Percentiles rank a stretch among this genome's conserved stretches.
These are phyloP conservation scores for Sakesphorus luctuosus DNA, from an alignment of 2,113 vertebrate genomes.

Conservation along the genomic window DNA sequence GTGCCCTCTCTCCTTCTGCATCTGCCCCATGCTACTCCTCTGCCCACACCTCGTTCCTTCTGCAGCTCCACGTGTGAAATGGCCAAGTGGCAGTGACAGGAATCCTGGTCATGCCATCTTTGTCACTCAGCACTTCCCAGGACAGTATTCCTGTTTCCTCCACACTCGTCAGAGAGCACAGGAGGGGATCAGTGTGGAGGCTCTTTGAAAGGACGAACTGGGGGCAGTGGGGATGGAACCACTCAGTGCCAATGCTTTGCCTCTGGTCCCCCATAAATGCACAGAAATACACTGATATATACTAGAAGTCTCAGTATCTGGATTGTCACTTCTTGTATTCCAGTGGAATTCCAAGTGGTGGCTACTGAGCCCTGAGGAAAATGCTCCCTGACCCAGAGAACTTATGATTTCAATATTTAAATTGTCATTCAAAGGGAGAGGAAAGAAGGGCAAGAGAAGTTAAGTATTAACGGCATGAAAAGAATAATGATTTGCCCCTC, in stretches of 20 bases:
- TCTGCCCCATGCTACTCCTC: background rate
- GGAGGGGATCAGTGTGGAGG: background rate
- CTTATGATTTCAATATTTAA: background rate
- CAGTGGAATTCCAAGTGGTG: background rate
- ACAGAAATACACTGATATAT: accelerated
- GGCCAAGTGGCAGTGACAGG: background rate
- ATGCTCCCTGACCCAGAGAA: background rate
- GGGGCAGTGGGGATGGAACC: background rate
- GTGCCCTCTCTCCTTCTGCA: background rate
- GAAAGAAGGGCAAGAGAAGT: background rate
- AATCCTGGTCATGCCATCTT: background rate
- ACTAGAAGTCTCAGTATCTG: background rate
- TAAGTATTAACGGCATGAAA: background rate
- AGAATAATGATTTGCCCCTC: background rate
- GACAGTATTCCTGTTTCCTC: background rate
- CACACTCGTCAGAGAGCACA: background rate
- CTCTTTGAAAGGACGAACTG: background rate
- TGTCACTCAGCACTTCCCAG: background rate
- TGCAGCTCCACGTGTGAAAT: background rate
- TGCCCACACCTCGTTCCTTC: background rate
- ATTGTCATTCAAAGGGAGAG: background rate
- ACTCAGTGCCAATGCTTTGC: background rate
- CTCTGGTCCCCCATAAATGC: background rate
- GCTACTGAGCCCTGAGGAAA: background rate
- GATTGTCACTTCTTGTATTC: background rate